These are phyloP conservation scores for Acropternis orthonyx DNA, from an alignment of 2,797 vertebrate species.

Conservation along the genomic window DNA sequence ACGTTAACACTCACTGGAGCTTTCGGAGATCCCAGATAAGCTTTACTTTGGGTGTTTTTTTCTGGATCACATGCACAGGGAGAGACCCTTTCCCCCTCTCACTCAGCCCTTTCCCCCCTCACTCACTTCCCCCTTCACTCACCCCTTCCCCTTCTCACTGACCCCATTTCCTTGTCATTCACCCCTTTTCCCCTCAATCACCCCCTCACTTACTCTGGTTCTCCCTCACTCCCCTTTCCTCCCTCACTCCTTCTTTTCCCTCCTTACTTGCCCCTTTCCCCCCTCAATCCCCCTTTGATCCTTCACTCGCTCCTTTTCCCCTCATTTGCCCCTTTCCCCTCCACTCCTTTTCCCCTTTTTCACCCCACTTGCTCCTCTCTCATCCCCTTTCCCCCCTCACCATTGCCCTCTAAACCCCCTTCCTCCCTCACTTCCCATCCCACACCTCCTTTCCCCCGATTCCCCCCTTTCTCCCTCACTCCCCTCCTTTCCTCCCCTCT, in stretches of 20 bases:
- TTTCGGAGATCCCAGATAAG: not conserved
- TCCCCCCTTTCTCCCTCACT: not conserved
- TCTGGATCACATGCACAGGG: not conserved
- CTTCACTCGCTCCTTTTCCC: not conserved
- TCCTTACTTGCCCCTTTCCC: too few relatives aligned
- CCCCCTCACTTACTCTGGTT: too few relatives aligned
- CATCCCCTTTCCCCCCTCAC: not conserved
- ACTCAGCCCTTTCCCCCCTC: too few relatives aligned
- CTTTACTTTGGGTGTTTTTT: not conserved
- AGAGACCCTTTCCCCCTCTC: too few relatives aligned
- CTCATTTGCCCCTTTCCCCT: not conserved
- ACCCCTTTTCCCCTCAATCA: not conserved
- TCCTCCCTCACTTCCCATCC: not conserved
- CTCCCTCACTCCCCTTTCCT: not conserved
- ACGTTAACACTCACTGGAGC: fast-evolving
- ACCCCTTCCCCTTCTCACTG: not conserved
- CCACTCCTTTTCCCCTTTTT: not conserved
- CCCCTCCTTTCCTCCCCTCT: not conserved
- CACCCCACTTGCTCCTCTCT: not conserved
- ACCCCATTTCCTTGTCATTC: not conserved
- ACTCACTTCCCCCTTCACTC: not conserved
- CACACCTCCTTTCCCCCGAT: not conserved
- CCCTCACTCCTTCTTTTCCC: not conserved
- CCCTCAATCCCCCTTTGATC: too few relatives aligned
- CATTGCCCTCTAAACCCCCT: too few relatives aligned